These are phyloP conservation scores for Podargus strigoides DNA, from an alignment of 2,797 vertebrate genomes.

Conservation along the genomic window DNA sequence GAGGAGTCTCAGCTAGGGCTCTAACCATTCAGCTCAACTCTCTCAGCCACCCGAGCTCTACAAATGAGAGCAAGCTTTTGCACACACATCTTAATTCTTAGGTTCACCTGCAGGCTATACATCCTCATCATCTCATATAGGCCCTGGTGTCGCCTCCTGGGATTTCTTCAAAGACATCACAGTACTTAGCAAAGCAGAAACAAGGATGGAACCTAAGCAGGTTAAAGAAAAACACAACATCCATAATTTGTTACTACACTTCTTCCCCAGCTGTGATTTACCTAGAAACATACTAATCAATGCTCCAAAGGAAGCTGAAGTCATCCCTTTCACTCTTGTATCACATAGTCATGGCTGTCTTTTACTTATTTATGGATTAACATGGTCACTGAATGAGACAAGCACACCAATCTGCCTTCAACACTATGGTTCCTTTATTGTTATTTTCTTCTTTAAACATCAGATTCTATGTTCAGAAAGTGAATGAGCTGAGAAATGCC, in stretches of 20 bases:
- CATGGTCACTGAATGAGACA: not conserved
- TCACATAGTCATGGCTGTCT: too few species aligned
- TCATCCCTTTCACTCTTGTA: not conserved
- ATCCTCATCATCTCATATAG: not conserved
- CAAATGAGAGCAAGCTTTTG: not conserved
- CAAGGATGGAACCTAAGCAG: too few species aligned
- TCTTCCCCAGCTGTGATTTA: not conserved
- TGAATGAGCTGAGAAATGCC: not conserved
- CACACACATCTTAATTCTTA: not conserved
- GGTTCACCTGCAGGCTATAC: not conserved
- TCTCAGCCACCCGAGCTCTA: not conserved
- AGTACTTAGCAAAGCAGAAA: not conserved
- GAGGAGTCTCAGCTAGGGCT: not conserved
- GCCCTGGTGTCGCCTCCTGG: not conserved
- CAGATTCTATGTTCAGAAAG: not conserved
- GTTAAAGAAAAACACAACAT: not conserved
- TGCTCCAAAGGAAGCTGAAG: not conserved
- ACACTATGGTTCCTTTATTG: not conserved
- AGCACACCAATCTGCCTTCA: not conserved
- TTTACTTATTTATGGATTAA: not conserved
- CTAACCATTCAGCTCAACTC: not conserved
- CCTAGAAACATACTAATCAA: not conserved
- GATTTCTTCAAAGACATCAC: not conserved
- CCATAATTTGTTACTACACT: not conserved
- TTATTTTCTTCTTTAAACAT: not conserved